These are phyloP conservation scores for Phoronis australis DNA, from an alignment of 2,888 invertebrate species.

Conservation along the genomic window DNA sequence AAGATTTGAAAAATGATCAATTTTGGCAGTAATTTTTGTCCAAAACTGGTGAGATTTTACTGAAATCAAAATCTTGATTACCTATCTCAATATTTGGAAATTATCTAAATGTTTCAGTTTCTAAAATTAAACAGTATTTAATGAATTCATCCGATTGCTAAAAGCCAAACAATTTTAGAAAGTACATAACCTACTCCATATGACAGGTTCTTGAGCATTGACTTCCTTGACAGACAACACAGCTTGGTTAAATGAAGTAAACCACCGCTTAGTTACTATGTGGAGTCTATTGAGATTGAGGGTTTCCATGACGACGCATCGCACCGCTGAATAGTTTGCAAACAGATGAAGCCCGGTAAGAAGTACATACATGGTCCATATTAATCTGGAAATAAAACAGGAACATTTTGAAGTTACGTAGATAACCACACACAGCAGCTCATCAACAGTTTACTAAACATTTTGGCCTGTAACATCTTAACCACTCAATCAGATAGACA, in stretches of 20 bases:
- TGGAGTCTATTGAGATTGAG: conserved; percentile 76
- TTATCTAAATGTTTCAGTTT: no score
- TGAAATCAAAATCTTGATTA: no score
- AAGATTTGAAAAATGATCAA: no score
- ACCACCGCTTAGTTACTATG: conserved; percentile 64
- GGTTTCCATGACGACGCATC: conserved; percentile 70
- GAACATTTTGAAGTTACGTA: no score
- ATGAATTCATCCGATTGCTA: conserved; percentile 24
- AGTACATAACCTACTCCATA: conserved; percentile 41
- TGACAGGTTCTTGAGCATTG: conserved; percentile 69
- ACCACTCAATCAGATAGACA: neutral
- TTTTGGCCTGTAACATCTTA: no score
- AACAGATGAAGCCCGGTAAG: conserved; percentile 75
- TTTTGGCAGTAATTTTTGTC: no score
- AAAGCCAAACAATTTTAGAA: conserved; percentile 5
- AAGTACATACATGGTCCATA: conserved; percentile 68
- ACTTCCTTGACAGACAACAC: conserved; percentile 63
- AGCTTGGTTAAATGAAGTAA: conserved; percentile 54
- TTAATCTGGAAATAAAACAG: conserved; percentile 58
- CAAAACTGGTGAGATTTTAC: no score
- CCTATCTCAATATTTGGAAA: no score
- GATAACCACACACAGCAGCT: no score
- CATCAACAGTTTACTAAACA: no score
- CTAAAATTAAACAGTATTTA: no score
- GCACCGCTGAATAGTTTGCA: conserved; percentile 83